phyloP scores from a whole-genome alignment of 2,888 invertebrate species.

The Boloria euphrosyne region DNA sequence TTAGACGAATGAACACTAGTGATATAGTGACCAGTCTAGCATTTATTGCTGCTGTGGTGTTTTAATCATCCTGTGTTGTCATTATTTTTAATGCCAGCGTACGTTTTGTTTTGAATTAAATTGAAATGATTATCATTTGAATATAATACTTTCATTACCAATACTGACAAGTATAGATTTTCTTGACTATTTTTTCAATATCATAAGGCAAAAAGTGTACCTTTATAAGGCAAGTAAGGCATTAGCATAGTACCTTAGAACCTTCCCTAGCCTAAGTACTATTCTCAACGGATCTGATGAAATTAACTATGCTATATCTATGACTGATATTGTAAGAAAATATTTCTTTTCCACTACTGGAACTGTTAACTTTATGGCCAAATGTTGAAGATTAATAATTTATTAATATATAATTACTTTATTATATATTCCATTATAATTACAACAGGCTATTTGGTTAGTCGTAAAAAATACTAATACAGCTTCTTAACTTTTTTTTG shows the following conservation, averaged over 20 bases:
- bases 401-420: conserved; percentile 6
- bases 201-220: background rate
- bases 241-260: conserved; percentile 7
- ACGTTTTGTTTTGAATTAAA: background rate
- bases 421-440: background rate
- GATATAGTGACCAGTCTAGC: conserved; percentile 1
- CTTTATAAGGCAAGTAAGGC: conserved; percentile 6
- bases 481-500: background rate
- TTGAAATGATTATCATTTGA: background rate
- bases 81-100: background rate
- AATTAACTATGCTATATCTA: too few relatives aligned
- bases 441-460: background rate
- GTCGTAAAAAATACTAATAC: background rate
- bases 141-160: conserved; percentile 6
- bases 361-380: background rate
- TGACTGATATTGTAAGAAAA: too few relatives aligned
- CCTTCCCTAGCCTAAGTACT: too few relatives aligned
- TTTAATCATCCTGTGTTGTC: background rate
- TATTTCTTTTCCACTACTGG: background rate
- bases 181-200: background rate
- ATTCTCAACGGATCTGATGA: too few relatives aligned
- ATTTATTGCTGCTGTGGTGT: background rate
- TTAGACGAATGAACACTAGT: conserved; percentile 9
- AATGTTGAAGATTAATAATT: conserved; percentile 3
- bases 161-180: background rate